These are phyloP conservation scores for Caenorhabditis brenneri DNA, from an alignment of 1,140 invertebrate genomes.

Conservation along the genomic window DNA sequence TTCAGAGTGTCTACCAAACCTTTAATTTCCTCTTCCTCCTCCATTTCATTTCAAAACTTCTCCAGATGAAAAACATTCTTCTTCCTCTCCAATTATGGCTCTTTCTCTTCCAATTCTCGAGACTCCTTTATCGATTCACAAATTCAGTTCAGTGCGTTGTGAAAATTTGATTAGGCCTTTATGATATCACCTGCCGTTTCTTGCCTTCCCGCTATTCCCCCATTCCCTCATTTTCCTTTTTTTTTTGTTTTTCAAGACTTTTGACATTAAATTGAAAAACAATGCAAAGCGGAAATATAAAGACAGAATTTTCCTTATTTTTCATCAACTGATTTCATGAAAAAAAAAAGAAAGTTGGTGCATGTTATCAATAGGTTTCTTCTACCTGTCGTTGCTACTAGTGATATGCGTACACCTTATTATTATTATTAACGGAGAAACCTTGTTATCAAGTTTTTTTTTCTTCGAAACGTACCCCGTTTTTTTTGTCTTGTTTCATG, in stretches of 20 bases:
- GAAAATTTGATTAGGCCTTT: neutral
- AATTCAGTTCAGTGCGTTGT: neutral
- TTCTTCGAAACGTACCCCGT: neutral
- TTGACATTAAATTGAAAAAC: neutral
- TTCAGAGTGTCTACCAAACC: too few species aligned
- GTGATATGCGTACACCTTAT: conserved; percentile 16
- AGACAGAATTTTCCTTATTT: neutral
- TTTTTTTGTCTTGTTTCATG: neutral
- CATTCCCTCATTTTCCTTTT: neutral
- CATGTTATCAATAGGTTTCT: neutral
- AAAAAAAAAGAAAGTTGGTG: neutral
- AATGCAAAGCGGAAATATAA: conserved; percentile 12
- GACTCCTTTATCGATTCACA: neutral
- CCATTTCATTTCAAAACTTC: too few species aligned
- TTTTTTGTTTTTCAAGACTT: neutral
- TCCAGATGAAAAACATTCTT: too few species aligned
- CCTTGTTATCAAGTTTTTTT: neutral
- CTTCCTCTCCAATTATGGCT: too few species aligned
- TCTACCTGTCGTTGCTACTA: neutral
- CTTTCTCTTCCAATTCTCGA: neutral
- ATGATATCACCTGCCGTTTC: conserved; percentile 10
- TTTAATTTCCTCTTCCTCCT: neutral
- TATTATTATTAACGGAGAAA: neutral
- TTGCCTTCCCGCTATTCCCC: neutral
- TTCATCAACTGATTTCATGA: neutral